Evolutionary conservation across 1,140 invertebrate genomes (phyloP).

Genomic region (Caenorhabditis inopinata): DNA sequence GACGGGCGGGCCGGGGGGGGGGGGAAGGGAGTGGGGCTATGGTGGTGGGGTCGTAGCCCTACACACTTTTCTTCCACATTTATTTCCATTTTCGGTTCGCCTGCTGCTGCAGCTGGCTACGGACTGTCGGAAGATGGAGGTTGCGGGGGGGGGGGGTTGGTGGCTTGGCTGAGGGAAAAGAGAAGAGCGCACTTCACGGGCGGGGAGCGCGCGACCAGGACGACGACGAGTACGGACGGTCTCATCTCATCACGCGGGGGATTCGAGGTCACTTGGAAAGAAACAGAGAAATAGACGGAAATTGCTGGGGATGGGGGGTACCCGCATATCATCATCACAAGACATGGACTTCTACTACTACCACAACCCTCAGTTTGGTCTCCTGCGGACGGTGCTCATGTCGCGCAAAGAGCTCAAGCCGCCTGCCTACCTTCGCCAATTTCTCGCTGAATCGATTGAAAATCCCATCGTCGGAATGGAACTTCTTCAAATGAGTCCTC

Average conservation of each 20-base stretch:
- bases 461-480: constrained; percentile 55
- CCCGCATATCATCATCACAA: no score
- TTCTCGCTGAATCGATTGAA: constrained; percentile 55
- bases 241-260: neutral
- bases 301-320: no score
- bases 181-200: neutral
- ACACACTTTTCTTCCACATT: neutral
- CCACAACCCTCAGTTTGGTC: no score
- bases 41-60: neutral
- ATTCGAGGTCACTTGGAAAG: neutral
- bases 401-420: neutral
- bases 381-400: neutral
- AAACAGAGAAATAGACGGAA: no score
- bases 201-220: neutral
- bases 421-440: constrained; percentile 49
- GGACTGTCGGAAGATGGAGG: neutral
- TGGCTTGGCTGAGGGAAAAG: no score
- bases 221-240: neutral
- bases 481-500: constrained; percentile 57
- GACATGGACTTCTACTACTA: no score
- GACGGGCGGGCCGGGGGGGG: neutral
- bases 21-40: neutral
- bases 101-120: neutral
- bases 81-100: constrained; percentile 15
- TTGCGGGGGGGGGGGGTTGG: no score